Evolutionary conservation across 2,888 invertebrate genomes (phyloP).

Genomic region (Caenorhabditis wallacei): DNA sequence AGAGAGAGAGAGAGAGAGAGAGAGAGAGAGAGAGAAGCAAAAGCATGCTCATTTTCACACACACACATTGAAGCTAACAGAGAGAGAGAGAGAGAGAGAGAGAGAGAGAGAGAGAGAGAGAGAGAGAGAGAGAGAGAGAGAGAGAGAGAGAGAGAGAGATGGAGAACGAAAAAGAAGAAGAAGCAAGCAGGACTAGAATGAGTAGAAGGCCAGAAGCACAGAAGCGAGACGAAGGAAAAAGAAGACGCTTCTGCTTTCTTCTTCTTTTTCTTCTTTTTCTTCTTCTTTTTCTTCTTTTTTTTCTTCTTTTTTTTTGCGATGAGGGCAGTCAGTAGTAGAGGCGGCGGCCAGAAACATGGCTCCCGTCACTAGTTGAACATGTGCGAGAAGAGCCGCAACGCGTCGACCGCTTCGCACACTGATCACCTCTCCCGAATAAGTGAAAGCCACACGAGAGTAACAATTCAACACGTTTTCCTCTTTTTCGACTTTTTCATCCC

Average conservation of each 20-base stretch:
- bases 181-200: constrained; percentile 28
- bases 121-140: too few species aligned
- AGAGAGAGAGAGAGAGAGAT: constrained; percentile 39
- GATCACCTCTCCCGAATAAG: constrained; percentile 54
- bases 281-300: constrained; percentile 29
- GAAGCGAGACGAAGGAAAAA: constrained; percentile 52
- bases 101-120: too few species aligned
- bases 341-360: constrained; percentile 51
- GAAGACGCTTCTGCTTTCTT: constrained; percentile 33
- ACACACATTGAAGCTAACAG: constrained; percentile 21
- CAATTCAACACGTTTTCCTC: constrained; percentile 8
- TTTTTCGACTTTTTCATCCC: neutral
- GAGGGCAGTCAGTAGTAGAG: constrained; percentile 53
- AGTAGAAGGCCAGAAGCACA: constrained; percentile 35
- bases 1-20: constrained; percentile 7
- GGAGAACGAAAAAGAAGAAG: constrained; percentile 31
- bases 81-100: constrained; percentile 33
- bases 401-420: constrained; percentile 56
- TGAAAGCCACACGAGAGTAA: constrained; percentile 35
- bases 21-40: constrained; percentile 28
- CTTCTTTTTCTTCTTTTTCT: constrained; percentile 40
- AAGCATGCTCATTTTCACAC: constrained; percentile 47
- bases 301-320: constrained; percentile 44
- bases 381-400: constrained; percentile 48
- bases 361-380: constrained; percentile 56